A percentile compares a stretch with the other conserved stretches of the same genome.
These are phyloP conservation scores for Pyrocoelia pectoralis DNA, from an alignment of 2,888 invertebrate genomes.

Conservation along the genomic window DNA sequence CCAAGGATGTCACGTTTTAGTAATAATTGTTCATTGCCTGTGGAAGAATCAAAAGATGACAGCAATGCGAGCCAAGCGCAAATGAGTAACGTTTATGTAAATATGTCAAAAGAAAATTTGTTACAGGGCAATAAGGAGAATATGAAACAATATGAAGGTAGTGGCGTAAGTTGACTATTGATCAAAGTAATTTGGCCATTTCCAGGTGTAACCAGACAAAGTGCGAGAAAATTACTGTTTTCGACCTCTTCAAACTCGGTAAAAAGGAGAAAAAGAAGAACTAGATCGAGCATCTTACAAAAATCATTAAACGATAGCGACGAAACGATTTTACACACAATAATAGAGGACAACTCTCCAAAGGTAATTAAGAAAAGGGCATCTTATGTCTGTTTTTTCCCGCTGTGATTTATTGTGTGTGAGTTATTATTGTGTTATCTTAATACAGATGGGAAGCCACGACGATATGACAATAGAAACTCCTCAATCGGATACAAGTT, in stretches of 20 bases:
- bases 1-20: too few species aligned
- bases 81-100: too few species aligned
- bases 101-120: too few species aligned
- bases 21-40: too few species aligned
- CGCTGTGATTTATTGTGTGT: too few species aligned
- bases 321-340: constrained; percentile 15
- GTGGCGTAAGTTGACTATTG: too few species aligned
- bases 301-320: neutral
- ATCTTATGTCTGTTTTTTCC: too few species aligned
- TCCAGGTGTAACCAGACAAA: too few species aligned
- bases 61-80: too few species aligned
- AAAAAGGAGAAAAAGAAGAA: neutral
- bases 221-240: neutral
- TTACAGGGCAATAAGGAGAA: too few species aligned
- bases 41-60: neutral
- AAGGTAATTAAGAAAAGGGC: neutral
- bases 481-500: neutral
- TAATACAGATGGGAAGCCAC: constrained; percentile 4
- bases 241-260: neutral
- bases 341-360: neutral
- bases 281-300: neutral
- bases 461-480: constrained; percentile 14
- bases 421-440: neutral
- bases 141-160: too few species aligned
- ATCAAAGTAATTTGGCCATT: too few species aligned